phyloP scores from a whole-genome alignment of 2,797 vertebrate species.

The Crenichthys baileyi region DNA sequence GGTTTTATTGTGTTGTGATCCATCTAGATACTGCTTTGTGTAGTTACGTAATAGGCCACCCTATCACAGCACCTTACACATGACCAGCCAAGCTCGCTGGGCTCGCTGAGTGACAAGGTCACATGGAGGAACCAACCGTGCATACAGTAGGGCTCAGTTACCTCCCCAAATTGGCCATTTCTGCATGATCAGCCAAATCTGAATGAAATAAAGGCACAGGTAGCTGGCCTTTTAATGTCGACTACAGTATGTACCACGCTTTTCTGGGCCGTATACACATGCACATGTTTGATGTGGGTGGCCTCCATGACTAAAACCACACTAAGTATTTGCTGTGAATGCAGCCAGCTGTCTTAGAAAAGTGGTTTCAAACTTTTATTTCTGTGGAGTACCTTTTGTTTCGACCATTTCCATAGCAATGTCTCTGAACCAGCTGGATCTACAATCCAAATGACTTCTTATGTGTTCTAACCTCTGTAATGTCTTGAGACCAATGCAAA shows the following conservation, averaged over 20 bases:
- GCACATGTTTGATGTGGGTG: slow-evolving; percentile 7
- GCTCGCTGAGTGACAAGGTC: slow-evolving; percentile 58
- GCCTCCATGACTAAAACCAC: slow-evolving; percentile 12
- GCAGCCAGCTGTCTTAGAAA: background rate
- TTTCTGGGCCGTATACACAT: slow-evolving; percentile 9
- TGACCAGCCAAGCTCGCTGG: slow-evolving; percentile 26
- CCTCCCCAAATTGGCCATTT: slow-evolving; percentile 58
- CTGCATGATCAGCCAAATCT: slow-evolving; percentile 62
- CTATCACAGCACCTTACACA: slow-evolving; percentile 36
- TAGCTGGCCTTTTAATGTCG: slow-evolving; percentile 31
- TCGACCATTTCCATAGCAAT: too few relatives aligned
- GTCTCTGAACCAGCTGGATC: too few relatives aligned
- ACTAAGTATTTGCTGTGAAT: background rate
- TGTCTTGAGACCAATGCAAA: background rate
- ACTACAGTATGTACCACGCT: background rate
- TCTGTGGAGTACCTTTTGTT: background rate
- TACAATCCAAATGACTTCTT: too few relatives aligned
- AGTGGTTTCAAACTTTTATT: too few relatives aligned
- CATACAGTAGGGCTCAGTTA: slow-evolving; percentile 52
- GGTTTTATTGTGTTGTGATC: slow-evolving; percentile 23
- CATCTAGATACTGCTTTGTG: slow-evolving; percentile 7
- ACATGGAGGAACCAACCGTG: slow-evolving; percentile 33
- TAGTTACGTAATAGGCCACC: slow-evolving; percentile 21
- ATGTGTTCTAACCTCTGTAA: too few relatives aligned
- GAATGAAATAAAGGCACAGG: slow-evolving; percentile 35